A percentile compares a stretch with the other conserved stretches of the same genome.
Evolutionary conservation across 2,888 invertebrate species (phyloP).

Genomic region (Anoncus sp.): DNA sequence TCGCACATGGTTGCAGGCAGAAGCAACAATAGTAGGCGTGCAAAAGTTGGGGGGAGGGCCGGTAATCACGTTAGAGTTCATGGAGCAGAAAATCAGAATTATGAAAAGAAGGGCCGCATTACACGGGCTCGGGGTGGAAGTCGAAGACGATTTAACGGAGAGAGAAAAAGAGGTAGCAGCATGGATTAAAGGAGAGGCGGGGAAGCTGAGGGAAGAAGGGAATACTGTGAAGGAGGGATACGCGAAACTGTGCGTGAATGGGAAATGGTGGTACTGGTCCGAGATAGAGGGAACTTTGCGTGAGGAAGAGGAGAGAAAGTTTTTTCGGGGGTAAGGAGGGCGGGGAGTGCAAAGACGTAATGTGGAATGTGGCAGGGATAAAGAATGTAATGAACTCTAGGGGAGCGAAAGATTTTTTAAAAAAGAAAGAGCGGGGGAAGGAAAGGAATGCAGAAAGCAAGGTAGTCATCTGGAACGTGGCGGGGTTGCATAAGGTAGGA

Average conservation of each 20-base stretch:
- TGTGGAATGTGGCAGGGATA: no score
- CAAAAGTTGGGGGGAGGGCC: not conserved
- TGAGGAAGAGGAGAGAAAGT: not conserved
- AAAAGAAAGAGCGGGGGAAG: no score
- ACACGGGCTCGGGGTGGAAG: not conserved
- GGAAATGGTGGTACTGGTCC: not conserved
- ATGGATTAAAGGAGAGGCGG: not conserved
- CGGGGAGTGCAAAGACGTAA: no score
- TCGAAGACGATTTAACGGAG: not conserved
- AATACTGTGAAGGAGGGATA: not conserved
- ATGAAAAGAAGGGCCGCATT: not conserved
- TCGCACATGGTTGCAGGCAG: not conserved
- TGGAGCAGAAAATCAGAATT: not conserved
- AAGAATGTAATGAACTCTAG: no score
- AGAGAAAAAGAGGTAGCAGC: not conserved
- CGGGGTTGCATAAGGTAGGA: no score
- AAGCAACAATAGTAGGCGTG: not conserved
- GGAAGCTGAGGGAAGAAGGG: not conserved
- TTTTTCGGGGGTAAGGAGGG: no score
- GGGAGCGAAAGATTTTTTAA: no score
- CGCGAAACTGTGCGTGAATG: not conserved
- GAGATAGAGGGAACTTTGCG: not conserved
- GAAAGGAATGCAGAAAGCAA: no score
- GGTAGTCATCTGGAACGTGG: no score
- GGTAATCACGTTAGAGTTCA: not conserved